Percentiles rank a stretch among this genome's conserved stretches.
phyloP scores from a whole-genome alignment of 2,797 vertebrate genomes.

The Sebastes diaconus region DNA sequence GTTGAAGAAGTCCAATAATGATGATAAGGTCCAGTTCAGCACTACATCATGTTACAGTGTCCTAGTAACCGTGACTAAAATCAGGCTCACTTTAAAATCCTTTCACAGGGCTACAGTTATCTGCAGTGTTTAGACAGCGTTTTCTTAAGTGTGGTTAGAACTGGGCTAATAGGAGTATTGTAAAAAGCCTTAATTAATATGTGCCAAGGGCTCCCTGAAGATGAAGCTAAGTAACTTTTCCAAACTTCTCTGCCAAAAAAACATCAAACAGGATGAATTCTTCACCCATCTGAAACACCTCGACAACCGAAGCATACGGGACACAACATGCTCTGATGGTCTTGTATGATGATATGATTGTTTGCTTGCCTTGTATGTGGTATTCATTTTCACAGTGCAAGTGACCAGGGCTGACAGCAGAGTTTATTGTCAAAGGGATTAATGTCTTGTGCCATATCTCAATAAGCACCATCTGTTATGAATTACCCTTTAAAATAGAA shows the following conservation, averaged over 20 bases:
- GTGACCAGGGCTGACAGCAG: neutral
- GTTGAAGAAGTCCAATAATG: neutral
- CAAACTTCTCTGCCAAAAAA: conserved; percentile 18
- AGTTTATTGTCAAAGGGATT: neutral
- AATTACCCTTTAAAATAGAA: neutral
- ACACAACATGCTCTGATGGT: neutral
- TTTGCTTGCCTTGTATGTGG: neutral
- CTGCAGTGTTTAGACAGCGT: neutral
- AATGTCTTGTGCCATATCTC: neutral
- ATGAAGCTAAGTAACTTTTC: neutral
- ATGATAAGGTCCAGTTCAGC: neutral
- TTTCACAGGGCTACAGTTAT: neutral
- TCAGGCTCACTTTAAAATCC: neutral
- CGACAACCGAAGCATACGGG: neutral
- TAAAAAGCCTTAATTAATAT: neutral
- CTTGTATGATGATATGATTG: neutral
- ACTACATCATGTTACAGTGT: neutral
- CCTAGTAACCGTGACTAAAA: neutral
- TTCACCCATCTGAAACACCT: neutral
- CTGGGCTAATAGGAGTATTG: neutral
- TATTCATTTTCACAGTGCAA: conserved; percentile 1
- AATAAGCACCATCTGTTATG: neutral
- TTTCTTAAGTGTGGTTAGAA: neutral
- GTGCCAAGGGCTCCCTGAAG: neutral
- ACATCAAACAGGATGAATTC: neutral